These are phyloP conservation scores for Cyprinodon tularosa DNA, from an alignment of 2,113 vertebrate species.

Conservation along the genomic window DNA sequence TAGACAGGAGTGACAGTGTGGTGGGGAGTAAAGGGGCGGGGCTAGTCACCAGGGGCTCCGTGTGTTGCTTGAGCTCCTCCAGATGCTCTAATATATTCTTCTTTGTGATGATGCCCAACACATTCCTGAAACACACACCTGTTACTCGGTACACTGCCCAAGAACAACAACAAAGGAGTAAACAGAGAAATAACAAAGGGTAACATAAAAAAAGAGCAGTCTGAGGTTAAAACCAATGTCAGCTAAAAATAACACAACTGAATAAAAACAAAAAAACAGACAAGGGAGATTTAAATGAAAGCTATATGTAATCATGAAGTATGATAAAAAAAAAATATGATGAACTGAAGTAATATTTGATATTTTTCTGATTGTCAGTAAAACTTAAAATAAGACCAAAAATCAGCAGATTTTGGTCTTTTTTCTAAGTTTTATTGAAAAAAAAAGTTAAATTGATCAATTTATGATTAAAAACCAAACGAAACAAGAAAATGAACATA, in stretches of 20 bases:
- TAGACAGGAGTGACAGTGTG: constrained; percentile 67
- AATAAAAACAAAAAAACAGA: constrained; percentile 20
- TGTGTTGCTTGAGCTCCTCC: constrained; percentile 97
- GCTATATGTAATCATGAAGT: background rate
- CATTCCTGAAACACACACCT: constrained; percentile 99
- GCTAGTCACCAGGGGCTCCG: constrained; percentile 97
- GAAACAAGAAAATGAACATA: constrained; percentile 2
- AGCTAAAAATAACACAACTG: constrained; percentile 12
- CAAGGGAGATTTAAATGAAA: constrained; percentile 5
- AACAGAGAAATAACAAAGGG: constrained; percentile 32
- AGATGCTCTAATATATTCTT: constrained; percentile 99
- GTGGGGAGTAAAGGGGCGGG: constrained; percentile 86
- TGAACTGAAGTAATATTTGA: background rate
- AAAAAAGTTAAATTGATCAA: background rate
- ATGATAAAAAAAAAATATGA: background rate
- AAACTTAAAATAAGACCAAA: background rate
- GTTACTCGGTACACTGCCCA: constrained; percentile 83
- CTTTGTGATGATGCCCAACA: constrained; percentile 99
- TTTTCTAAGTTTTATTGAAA: constrained; percentile 7
- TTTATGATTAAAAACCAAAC: background rate
- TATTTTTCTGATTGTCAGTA: constrained; percentile 6
- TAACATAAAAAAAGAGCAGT: constrained; percentile 42
- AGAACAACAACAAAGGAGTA: constrained; percentile 41
- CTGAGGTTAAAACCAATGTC: background rate
- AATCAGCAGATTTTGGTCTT: constrained; percentile 14